phyloP scores from a whole-genome alignment of 2,113 vertebrate genomes.

The Psilopsiagon aymara region DNA sequence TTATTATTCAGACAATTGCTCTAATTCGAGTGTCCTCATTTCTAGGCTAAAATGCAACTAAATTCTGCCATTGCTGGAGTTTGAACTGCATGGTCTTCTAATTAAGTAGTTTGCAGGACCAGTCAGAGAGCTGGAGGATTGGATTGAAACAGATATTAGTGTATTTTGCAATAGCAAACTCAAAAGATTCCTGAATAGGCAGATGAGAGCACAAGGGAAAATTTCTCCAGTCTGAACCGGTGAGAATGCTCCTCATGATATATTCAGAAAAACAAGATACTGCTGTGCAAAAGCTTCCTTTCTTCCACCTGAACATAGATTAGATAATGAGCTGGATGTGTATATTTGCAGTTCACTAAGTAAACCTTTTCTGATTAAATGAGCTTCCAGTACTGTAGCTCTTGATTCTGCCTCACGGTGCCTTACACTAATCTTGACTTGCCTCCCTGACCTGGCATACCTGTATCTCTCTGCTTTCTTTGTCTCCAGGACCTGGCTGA shows the following conservation, averaged over 20 bases:
- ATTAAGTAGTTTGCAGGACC: background rate
- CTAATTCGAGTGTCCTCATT: constrained; percentile 58
- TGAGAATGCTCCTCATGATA: background rate
- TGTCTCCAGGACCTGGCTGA: background rate
- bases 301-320: fast-evolving
- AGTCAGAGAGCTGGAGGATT: background rate
- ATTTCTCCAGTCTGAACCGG: background rate
- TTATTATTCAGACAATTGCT: constrained; percentile 51
- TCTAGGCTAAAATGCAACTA: constrained; percentile 50
- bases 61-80: background rate
- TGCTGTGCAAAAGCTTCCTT: background rate
- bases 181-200: background rate
- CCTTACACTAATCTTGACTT: background rate
- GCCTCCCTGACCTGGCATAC: background rate
- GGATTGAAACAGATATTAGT: background rate
- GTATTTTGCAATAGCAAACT: background rate
- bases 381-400: background rate
- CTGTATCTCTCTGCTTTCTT: background rate
- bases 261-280: background rate
- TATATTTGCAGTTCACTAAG: background rate
- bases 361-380: background rate
- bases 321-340: fast-evolving
- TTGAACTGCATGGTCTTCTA: background rate
- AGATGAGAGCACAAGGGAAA: background rate
- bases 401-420: background rate